A percentile compares a stretch with the other conserved stretches of the same genome.
phyloP scores from a whole-genome alignment of 2,888 invertebrate genomes.

The Panorpa germanica region DNA sequence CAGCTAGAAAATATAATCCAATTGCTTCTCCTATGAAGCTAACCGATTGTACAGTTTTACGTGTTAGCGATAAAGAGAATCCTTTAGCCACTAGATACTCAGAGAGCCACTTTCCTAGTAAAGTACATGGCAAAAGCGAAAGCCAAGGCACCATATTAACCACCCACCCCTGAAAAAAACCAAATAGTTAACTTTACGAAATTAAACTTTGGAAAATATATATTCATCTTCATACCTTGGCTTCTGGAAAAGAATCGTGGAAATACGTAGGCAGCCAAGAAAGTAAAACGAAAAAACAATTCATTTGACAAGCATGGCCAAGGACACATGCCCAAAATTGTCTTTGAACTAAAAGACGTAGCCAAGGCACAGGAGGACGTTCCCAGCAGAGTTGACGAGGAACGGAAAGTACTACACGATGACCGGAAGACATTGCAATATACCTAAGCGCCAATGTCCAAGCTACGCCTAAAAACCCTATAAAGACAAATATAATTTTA shows the following conservation, averaged over 20 bases:
- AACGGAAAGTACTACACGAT: conserved; percentile 22
- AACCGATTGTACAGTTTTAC: conserved; percentile 30
- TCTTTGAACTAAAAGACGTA: conserved; percentile 31
- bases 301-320: conserved; percentile 52
- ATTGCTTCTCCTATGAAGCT: conserved; percentile 30
- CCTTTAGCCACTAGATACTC: conserved; percentile 32
- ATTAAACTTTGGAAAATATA: not conserved
- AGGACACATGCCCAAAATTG: conserved; percentile 51
- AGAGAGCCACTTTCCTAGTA: conserved; percentile 40
- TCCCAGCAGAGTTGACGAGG: conserved; percentile 21
- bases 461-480: conserved; percentile 31
- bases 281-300: conserved; percentile 48
- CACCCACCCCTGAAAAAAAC: conserved; percentile 32
- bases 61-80: conserved; percentile 29
- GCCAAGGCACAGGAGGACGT: conserved; percentile 35
- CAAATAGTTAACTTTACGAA: conserved; percentile 1
- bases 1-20: conserved; percentile 27
- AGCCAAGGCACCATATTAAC: conserved; percentile 56
- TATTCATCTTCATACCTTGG: conserved; percentile 22
- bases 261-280: conserved; percentile 60
- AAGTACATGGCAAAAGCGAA: conserved; percentile 39
- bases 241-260: conserved; percentile 45
- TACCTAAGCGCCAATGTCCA: conserved; percentile 38
- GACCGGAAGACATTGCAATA: conserved; percentile 25
- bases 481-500: too few species aligned